Evolutionary conservation across 92 coral and sea anemone genomes (phyloP).

Genomic region (Pocillopora grandis): DNA sequence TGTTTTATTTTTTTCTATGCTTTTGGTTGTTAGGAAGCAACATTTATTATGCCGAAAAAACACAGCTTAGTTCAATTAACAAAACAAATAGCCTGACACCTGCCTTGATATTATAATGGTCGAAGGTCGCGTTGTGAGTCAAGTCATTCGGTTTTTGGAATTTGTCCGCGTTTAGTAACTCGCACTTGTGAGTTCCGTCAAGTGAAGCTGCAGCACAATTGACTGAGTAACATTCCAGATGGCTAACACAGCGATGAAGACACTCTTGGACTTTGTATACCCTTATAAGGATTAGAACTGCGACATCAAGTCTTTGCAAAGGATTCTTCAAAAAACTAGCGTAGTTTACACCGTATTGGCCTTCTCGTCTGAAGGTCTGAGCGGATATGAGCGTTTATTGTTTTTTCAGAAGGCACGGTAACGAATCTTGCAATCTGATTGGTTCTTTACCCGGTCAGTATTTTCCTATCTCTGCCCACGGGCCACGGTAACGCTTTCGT

Average conservation of each 20-base stretch:
- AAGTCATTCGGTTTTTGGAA: conserved; percentile 2
- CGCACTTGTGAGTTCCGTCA: conserved; percentile 22
- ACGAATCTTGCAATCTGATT: too few species aligned
- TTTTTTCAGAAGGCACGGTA: too few species aligned
- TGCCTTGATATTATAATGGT: conserved; percentile 40
- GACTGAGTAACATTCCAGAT: conserved; percentile 25
- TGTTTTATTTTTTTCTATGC: neutral
- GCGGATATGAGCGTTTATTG: neutral
- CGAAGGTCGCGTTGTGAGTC: conserved; percentile 8
- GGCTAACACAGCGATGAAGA: conserved; percentile 2
- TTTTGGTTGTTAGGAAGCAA: neutral
- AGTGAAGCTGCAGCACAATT: conserved; percentile 18
- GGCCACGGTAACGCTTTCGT: too few species aligned
- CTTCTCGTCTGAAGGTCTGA: conserved; percentile 17
- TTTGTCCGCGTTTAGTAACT: conserved; percentile 35
- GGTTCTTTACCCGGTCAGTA: too few species aligned
- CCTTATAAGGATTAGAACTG: neutral
- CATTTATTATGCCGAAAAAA: neutral
- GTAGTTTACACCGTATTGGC: neutral
- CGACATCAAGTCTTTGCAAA: conserved; percentile 14
- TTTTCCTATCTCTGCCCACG: too few species aligned
- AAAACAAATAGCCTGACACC: neutral
- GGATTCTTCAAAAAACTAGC: conserved; percentile 12
- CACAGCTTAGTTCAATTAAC: neutral
- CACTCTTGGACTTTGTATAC: conserved; percentile 3